These are phyloP conservation scores for Ctenoplectra terminalis DNA, from an alignment of 1,140 invertebrate genomes.

Conservation along the genomic window DNA sequence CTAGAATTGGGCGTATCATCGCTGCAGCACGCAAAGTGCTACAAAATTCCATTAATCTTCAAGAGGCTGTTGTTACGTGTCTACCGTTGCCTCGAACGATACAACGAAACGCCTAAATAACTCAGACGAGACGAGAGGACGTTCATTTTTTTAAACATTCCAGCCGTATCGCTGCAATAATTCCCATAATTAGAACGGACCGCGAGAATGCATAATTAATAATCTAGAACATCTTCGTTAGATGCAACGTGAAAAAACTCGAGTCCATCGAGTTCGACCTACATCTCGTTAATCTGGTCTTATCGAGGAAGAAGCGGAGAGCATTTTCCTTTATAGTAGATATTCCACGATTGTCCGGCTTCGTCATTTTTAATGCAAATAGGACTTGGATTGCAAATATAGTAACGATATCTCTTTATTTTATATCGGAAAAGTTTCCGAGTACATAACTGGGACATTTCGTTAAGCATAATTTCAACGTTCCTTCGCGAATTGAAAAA, in stretches of 20 bases:
- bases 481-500: too few species aligned
- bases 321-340: not conserved
- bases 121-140: not conserved
- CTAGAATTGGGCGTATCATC: not conserved
- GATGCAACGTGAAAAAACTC: not conserved
- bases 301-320: not conserved
- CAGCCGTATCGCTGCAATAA: not conserved
- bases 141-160: not conserved
- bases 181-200: not conserved
- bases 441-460: too few species aligned
- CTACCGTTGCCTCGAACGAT: not conserved
- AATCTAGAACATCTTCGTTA: not conserved
- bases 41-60: constrained; percentile 30
- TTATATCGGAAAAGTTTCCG: too few species aligned
- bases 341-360: too few species aligned
- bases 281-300: constrained; percentile 22
- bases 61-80: not conserved
- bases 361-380: not conserved
- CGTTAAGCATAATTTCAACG: too few species aligned
- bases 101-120: not conserved
- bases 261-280: constrained; percentile 9
- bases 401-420: too few species aligned
- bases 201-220: constrained; percentile 27
- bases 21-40: not conserved
- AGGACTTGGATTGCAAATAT: too few species aligned